Evolutionary conservation across 2,113 vertebrate species (phyloP), one percentile per base, ranked within the genome.

Genomic region (Passer domesticus): DNA sequence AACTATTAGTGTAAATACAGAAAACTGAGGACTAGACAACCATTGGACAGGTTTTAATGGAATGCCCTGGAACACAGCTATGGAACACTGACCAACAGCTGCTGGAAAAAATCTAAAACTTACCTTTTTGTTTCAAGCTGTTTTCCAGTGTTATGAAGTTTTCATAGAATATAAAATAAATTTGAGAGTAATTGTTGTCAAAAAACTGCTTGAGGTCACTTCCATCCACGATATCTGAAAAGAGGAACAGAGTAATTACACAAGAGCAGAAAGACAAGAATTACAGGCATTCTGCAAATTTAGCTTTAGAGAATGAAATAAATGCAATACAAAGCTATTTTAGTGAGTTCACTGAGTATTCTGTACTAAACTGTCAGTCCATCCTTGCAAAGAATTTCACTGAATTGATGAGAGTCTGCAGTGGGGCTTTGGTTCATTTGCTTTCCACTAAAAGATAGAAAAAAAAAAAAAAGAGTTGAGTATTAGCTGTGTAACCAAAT

Each of bases 101-200:
- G 22, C 31, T 39, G 27, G 30, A 21, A 77, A 63, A 84, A 41
- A 25, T 49, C 46, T 4, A 70, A 84, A 86, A 22, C 98, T 98
- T 94, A 99, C 99, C 99, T 99, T 99, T 99, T 98, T 99, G 99
- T 96, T 99, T 99, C 98, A 99, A 98, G 98, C 98, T 99, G 95
- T 98, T 99, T 98, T 99, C 99, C 99, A 99, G 99, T 99, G 99
- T 99, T 98, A 99, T 95, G 98, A 99, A 99, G 98, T 99, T 99
- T 98, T 99, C 99, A 98, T 99, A 99, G 98, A 99, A 99, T 98
- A 99, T 98, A 98, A 99, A 99, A 99, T 99, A 99, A 98, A 99
- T 99, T 94, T 99, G 99, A 96, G 99, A 99, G 97, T 99, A 99
- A 98, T 99, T 99, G 97, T 91, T 98, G 97, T 99, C 99, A 97